Conservation (phyloP, 2,888 invertebrate genomes). For the Belgica antarctica region DNA sequence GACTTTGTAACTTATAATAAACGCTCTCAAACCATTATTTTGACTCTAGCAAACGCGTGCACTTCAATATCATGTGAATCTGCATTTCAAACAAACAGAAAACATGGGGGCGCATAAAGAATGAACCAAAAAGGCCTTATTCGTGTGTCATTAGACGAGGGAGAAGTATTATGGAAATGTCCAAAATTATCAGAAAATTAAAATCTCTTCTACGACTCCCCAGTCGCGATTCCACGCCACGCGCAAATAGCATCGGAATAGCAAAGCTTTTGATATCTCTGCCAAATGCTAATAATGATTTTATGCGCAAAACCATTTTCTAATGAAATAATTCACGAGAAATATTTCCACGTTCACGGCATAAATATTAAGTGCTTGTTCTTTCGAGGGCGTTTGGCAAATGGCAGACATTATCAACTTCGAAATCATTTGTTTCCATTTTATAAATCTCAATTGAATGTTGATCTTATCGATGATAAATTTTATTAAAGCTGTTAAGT, state of each 20-base stretch:
- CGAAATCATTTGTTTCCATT: constrained; percentile 10
- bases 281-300: constrained; percentile 8
- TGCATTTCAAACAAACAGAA: constrained; percentile 1
- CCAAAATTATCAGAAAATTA: constrained; percentile 28
- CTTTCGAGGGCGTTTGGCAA: neutral
- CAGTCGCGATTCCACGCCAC: neutral
- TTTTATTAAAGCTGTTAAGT: neutral
- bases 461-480: neutral
- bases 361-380: constrained; percentile 4
- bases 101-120: neutral
- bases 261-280: neutral
- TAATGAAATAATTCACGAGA: constrained; percentile 9
- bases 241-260: neutral
- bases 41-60: too few relatives aligned
- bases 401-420: neutral
- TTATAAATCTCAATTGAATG: constrained; percentile 19
- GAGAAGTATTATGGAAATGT: constrained; percentile 13
- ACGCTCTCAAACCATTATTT: too few relatives aligned
- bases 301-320: constrained; percentile 6
- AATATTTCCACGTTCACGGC: neutral
- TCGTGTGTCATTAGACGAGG: too few relatives aligned
- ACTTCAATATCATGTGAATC: neutral
- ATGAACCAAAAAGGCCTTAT: too few relatives aligned
- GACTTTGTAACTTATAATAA: too few relatives aligned
- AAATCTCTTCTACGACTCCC: neutral